Percentiles rank a stretch among this genome's conserved stretches.
Conservation (phyloP, 1,140 invertebrate species). For the Drosophila virilis region DNA sequence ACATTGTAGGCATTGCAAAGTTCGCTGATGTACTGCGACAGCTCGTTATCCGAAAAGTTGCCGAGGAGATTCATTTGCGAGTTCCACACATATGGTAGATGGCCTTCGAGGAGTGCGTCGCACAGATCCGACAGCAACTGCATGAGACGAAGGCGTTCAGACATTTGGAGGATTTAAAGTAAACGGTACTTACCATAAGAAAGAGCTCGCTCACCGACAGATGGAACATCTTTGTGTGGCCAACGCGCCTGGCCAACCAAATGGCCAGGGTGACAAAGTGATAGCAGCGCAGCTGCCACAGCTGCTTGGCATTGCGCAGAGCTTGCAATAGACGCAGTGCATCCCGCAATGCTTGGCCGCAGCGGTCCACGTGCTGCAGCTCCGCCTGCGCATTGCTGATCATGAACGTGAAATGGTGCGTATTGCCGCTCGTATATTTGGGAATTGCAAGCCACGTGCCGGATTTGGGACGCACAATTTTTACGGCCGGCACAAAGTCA, state of each 20-base stretch:
- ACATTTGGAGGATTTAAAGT: not conserved
- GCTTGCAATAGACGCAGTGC: slow-evolving; percentile 52
- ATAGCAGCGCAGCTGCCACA: slow-evolving; percentile 46
- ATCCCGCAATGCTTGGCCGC: slow-evolving; percentile 14
- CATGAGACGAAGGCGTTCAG: not conserved
- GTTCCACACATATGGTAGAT: slow-evolving; percentile 31
- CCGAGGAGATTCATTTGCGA: slow-evolving; percentile 34
- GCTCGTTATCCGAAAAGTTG: slow-evolving; percentile 8
- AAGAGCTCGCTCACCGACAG: slow-evolving; percentile 14
- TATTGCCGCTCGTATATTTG: slow-evolving; percentile 8
- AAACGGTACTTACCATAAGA: slow-evolving; percentile 4
- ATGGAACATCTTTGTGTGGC: not conserved
- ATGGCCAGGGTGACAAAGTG: slow-evolving; percentile 51
- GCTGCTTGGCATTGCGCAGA: slow-evolving; percentile 32
- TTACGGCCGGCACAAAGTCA: slow-evolving; percentile 63
- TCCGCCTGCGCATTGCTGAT: slow-evolving; percentile 32
- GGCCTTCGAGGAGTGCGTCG: slow-evolving; percentile 16
- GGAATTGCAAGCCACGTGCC: slow-evolving; percentile 45
- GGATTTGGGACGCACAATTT: slow-evolving; percentile 8
- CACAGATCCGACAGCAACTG: slow-evolving; percentile 49
- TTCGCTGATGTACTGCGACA: not conserved
- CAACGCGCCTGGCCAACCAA: not conserved
- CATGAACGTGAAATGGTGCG: slow-evolving; percentile 39
- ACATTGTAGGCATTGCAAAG: slow-evolving; percentile 3
- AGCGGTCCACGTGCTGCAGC: not conserved